These are phyloP conservation scores for Albula glossodonta DNA, from an alignment of 2,113 vertebrate species.

Conservation along the genomic window DNA sequence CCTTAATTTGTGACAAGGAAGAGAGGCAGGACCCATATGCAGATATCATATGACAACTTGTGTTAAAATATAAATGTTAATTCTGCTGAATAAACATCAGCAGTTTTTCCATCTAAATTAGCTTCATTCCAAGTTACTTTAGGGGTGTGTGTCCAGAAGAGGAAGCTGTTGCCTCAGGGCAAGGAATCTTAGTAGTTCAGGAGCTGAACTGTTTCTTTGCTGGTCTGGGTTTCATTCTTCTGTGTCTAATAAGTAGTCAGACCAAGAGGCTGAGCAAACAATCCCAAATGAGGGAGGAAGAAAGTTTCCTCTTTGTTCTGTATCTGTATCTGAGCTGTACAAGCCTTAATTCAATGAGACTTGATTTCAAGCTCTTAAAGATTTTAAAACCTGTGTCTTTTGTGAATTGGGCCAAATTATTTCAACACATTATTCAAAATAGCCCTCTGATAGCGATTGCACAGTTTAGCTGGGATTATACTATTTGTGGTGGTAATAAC, in stretches of 20 bases:
- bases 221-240: not conserved
- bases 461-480: not conserved
- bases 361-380: not conserved
- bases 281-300: not conserved
- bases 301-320: not conserved
- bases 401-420: not conserved
- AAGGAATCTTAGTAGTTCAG: not conserved
- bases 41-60: not conserved
- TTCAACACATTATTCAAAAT: constrained; percentile 1
- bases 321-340: not conserved
- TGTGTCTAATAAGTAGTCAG: not conserved
- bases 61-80: not conserved
- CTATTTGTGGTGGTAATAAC: not conserved
- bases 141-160: not conserved
- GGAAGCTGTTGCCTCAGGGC: not conserved
- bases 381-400: constrained; percentile 1
- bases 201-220: not conserved
- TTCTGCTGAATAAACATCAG: not conserved
- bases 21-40: not conserved
- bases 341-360: not conserved
- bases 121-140: not conserved
- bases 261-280: not conserved
- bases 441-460: not conserved
- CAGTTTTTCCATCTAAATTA: not conserved
- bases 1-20: not conserved